Evolutionary conservation across 2,113 vertebrate genomes (phyloP).

Genomic region (Pungitius pungitius): DNA sequence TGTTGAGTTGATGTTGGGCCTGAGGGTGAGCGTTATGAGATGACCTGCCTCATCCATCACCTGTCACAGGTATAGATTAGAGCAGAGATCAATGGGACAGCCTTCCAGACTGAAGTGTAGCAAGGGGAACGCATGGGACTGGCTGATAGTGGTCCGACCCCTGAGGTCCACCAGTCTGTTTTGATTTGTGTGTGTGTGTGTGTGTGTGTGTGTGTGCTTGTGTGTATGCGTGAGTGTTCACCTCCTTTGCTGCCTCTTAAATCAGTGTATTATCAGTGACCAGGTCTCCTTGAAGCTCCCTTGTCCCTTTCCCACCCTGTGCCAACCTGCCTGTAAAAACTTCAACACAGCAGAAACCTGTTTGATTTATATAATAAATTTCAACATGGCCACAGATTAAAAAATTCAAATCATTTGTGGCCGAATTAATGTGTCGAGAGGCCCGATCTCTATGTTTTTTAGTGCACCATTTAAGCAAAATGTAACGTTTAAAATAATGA

Average conservation of each 20-base stretch:
- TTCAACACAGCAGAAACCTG: neutral
- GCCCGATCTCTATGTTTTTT: neutral
- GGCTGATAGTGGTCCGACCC: slow-evolving; percentile 42
- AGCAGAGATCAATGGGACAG: slow-evolving; percentile 48
- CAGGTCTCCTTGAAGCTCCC: neutral
- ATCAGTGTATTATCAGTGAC: slow-evolving; percentile 7
- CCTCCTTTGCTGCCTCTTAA: slow-evolving; percentile 26
- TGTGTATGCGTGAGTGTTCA: neutral
- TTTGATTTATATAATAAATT: neutral
- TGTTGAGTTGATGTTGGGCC: slow-evolving; percentile 33
- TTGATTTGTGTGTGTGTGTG: slow-evolving; percentile 19
- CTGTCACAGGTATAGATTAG: slow-evolving; percentile 58
- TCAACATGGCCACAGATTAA: neutral
- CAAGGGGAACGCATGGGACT: slow-evolving; percentile 14
- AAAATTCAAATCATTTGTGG: neutral
- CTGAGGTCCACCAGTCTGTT: slow-evolving; percentile 32
- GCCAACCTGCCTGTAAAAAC: neutral
- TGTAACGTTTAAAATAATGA: neutral
- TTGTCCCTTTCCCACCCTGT: neutral
- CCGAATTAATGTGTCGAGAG: neutral
- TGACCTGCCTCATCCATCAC: slow-evolving; percentile 55
- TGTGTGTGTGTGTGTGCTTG: neutral
- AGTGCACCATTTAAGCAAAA: neutral
- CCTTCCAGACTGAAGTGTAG: slow-evolving; percentile 43
- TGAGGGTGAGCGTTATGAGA: slow-evolving; percentile 32